Evolutionary conservation across 1,140 invertebrate species (phyloP), one percentile per base, ranked within the genome.

Genomic region (Pseudomyrmex gracilis): DNA sequence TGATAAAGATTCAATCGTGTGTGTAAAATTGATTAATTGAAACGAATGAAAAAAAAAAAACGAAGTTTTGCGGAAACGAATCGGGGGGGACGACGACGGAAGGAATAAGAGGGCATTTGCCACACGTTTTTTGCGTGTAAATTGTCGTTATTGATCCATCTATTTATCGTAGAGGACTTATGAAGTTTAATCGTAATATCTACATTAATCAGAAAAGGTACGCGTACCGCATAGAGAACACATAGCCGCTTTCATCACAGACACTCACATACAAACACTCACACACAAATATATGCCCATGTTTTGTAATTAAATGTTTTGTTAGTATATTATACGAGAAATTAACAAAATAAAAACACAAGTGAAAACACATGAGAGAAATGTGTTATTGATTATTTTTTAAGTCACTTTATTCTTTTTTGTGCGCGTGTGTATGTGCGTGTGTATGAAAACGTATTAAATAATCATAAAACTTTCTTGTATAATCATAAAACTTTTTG

Each of bases 291-390:
- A 91, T 85, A 90, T 80, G 85, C 84, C 88, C 82, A 63, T 91
- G 90, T 92, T 93, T 93, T 92, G 90, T 92, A 93, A 92, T 92
- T 92, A 91, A 91, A 93, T 92, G 91, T 92, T 93, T 92, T 92
- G 91, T 93, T 93, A 92, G 91, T 92, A 93, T 93, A 93, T 93
- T 92, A 93, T 91, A 91, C 89, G 90, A 92, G 85, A 90, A 88
- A 91, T 91, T 91, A 91, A 92, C 90, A 91, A 88, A 92, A 93
- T 92, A 92, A 92, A 90, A 91, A 90, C 87, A 90, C 84, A 87
- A 89, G 83, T 91, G 87, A 82, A 34, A 34, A 92, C 90, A 82
- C 80, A 87, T 84, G 71, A 84, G 17, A 67, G 76, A 80, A 57
- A 58, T 43, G 67, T 71, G 43, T 78, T 74, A 51, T 80, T 13